Conservation (phyloP, 1,140 invertebrate species). For the Holotrichia oblita region DNA sequence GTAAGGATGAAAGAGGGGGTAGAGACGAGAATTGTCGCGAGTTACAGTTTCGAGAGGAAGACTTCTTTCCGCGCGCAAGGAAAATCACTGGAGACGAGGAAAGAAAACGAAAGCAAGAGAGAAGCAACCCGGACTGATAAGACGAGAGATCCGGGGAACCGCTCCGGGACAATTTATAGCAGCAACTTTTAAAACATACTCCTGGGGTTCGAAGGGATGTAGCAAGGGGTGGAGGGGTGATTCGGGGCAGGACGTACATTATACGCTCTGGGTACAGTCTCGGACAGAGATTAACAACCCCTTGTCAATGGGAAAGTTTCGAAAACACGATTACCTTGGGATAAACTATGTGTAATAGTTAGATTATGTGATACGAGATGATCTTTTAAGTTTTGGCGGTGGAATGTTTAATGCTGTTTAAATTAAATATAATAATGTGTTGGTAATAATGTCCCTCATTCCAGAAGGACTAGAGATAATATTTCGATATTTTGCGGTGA, state of each 20-base stretch:
- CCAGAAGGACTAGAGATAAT: too few relatives aligned
- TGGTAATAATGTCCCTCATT: too few relatives aligned
- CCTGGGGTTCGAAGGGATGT: slow-evolving; percentile 49
- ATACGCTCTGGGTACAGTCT: slow-evolving; percentile 57
- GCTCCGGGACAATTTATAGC: slow-evolving; percentile 62
- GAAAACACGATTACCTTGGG: background rate
- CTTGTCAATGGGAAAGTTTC: slow-evolving; percentile 35
- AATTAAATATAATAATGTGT: too few relatives aligned
- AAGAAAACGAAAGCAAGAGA: slow-evolving; percentile 48
- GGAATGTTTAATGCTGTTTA: too few relatives aligned
- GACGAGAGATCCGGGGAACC: slow-evolving; percentile 59
- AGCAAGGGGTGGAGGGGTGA: background rate
- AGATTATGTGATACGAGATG: background rate
- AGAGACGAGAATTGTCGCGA: slow-evolving; percentile 13
- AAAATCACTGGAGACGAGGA: slow-evolving; percentile 21
- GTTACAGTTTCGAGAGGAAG: background rate
- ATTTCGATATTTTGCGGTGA: too few relatives aligned
- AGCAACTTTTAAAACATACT: slow-evolving; percentile 63
- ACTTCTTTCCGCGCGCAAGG: background rate
- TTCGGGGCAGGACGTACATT: slow-evolving; percentile 52
- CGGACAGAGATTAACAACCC: slow-evolving; percentile 40
- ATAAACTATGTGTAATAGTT: background rate
- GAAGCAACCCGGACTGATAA: slow-evolving; percentile 58
- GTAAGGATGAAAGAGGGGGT: background rate
- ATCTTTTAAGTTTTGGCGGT: too few relatives aligned